A percentile compares a stretch with the other conserved stretches of the same genome.
Evolutionary conservation across 2,113 vertebrate species (phyloP).

Genomic region (Campylomormyrus numenius): DNA sequence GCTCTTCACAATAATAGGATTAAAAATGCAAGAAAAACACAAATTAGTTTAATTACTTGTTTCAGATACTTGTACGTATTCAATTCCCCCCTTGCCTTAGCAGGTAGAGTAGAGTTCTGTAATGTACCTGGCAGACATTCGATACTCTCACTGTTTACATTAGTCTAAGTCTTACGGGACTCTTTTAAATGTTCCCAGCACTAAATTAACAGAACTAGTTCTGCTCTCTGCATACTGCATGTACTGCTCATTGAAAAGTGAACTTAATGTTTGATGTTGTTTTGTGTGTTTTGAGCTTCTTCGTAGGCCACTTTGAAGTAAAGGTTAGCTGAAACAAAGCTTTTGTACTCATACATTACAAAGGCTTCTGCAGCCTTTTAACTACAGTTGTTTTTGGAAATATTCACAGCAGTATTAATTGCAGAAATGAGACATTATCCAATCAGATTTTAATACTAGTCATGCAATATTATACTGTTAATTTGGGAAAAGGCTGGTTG

Average conservation of each 20-base stretch:
- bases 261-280: not conserved
- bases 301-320: not conserved
- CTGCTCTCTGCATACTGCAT: not conserved
- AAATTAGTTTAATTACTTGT: not conserved
- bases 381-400: not conserved
- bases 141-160: not conserved
- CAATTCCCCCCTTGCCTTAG: not conserved
- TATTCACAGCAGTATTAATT: not conserved
- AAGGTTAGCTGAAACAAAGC: constrained; percentile 4
- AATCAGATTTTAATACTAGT: not conserved
- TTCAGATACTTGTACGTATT: not conserved
- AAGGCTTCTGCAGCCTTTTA: not conserved
- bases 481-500: not conserved
- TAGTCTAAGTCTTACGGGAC: not conserved
- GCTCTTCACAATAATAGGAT: not conserved
- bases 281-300: not conserved
- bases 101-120: not conserved
- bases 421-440: not conserved
- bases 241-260: not conserved
- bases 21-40: not conserved
- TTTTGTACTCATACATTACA: not conserved
- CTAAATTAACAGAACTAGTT: not conserved
- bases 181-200: not conserved
- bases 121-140: not conserved
- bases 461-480: not conserved